Evolutionary conservation across 2,113 vertebrate genomes (phyloP).

Genomic region (Tor tambroides): DNA sequence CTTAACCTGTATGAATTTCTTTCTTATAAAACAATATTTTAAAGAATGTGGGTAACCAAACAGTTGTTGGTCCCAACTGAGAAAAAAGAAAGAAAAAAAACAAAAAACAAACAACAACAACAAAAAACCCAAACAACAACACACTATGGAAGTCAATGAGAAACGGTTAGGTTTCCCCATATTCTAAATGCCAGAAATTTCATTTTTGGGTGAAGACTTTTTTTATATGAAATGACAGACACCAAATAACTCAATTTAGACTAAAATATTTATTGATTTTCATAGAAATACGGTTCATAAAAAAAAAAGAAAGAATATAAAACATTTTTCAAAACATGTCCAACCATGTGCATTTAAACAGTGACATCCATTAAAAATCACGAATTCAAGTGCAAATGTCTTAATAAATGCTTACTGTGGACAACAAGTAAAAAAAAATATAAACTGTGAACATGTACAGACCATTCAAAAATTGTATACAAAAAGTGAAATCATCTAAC

Average conservation of each 20-base stretch:
- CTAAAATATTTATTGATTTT: slow-evolving; percentile 75
- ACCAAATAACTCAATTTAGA: slow-evolving; percentile 26
- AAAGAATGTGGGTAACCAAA: too few relatives aligned
- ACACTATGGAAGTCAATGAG: too few relatives aligned
- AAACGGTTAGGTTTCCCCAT: too few relatives aligned
- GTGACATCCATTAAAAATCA: slow-evolving; percentile 29
- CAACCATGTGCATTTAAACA: slow-evolving; percentile 56
- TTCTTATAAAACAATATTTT: too few relatives aligned
- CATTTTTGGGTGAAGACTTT: too few relatives aligned
- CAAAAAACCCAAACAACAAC: too few relatives aligned
- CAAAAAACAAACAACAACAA: too few relatives aligned
- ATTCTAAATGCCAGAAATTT: neutral
- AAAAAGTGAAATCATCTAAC: slow-evolving; percentile 58
- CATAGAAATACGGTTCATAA: slow-evolving; percentile 67
- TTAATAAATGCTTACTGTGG: slow-evolving; percentile 45
- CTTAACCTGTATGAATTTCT: too few relatives aligned
- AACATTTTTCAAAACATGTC: slow-evolving; percentile 46
- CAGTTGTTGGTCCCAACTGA: too few relatives aligned
- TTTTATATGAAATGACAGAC: neutral
- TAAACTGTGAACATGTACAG: slow-evolving; percentile 58
- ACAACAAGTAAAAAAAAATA: slow-evolving; percentile 52
- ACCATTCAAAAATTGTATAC: slow-evolving; percentile 52
- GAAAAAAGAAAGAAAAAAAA: too few relatives aligned
- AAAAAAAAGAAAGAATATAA: slow-evolving; percentile 57
- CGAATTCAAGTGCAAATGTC: slow-evolving; percentile 64